Evolutionary conservation across 2,888 invertebrate genomes (phyloP), one percentile per base, ranked within the genome.

Genomic region (Rugalucina vietnamica): DNA sequence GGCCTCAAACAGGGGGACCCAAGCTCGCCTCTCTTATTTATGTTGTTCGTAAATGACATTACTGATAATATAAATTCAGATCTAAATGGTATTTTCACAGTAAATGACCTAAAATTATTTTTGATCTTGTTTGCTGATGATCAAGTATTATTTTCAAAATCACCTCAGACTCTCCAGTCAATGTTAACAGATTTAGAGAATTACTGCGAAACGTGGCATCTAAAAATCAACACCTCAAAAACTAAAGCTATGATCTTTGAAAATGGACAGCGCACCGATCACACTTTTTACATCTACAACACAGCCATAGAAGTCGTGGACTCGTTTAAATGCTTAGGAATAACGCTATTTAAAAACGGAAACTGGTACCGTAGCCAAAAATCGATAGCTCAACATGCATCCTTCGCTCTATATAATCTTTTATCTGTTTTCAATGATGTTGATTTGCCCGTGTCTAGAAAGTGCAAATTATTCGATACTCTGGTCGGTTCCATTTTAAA

Each of bases 1-100:
- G 79, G 79, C n/a, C 57, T 71, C 32, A 79, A 83, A 76, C 83
- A 83, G 50, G 79, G 83, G 21, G 83, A 83, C 36, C 79, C 76
- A 0, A 75, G 72, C 14, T 75, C 74, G 27, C 74, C 60, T n/a
- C 27, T 74, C 14, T 24, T 75, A 32, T 79, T 65, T 76, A 27
- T 76, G 14, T 54, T 80, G 36, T 84, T 76, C 72, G 49, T 83
- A 24, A 83, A 83, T 36, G 79, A 83, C 32, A 71, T 70, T 50
- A 3, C 54, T 18, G 10, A 57, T 12, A 79, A 76, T 36, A 70
- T 79, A 29, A 76, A 83, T 21, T 1, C 14, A 27, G 39, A 83
- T 37, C 32, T 79, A 43, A 36, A 79, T 32, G 76, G 76, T 14
- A 36, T 79, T n/a, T 54, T 78, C 12, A 50, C 21, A 1, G 3